Evolutionary conservation across 2,888 invertebrate genomes (phyloP).

Genomic region (Cryptocephalus moraei): DNA sequence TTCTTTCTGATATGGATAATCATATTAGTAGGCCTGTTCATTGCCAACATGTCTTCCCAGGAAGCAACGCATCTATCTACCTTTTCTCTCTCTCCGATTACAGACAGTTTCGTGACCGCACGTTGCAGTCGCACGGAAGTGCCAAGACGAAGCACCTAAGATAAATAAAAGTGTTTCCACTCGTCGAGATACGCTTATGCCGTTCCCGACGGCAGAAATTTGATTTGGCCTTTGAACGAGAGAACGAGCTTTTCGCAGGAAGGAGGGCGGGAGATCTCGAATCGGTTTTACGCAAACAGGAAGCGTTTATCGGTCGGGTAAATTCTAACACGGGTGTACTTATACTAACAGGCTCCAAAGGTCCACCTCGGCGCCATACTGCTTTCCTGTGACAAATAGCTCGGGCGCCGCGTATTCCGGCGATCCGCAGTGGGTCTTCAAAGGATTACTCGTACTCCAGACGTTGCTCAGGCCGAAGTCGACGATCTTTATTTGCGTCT

Average conservation of each 20-base stretch:
- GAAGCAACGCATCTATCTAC: no score
- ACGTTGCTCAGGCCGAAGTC: conserved; percentile 69
- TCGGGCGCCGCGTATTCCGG: conserved; percentile 74
- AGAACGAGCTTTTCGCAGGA: conserved; percentile 2
- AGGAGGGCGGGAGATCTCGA: not conserved
- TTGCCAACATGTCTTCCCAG: no score
- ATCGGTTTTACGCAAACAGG: not conserved
- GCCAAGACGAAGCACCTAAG: no score
- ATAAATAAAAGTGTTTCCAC: no score
- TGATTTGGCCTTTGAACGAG: no score
- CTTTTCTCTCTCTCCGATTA: no score
- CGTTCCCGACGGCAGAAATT: no score
- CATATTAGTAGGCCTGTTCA: no score
- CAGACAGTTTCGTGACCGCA: no score
- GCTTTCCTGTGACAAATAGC: conserved; percentile 55
- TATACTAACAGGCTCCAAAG: conserved; percentile 52
- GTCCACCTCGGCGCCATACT: conserved; percentile 68
- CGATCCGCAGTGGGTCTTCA: conserved; percentile 68
- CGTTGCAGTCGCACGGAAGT: no score
- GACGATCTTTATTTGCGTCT: conserved; percentile 61
- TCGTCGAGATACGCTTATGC: no score
- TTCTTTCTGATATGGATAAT: no score
- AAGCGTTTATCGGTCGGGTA: conserved; percentile 7
- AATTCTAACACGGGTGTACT: conserved; percentile 4
- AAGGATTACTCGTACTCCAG: conserved; percentile 47